Evolutionary conservation across 2,888 invertebrate species (phyloP).

Genomic region (Sceliomorpha sp.): DNA sequence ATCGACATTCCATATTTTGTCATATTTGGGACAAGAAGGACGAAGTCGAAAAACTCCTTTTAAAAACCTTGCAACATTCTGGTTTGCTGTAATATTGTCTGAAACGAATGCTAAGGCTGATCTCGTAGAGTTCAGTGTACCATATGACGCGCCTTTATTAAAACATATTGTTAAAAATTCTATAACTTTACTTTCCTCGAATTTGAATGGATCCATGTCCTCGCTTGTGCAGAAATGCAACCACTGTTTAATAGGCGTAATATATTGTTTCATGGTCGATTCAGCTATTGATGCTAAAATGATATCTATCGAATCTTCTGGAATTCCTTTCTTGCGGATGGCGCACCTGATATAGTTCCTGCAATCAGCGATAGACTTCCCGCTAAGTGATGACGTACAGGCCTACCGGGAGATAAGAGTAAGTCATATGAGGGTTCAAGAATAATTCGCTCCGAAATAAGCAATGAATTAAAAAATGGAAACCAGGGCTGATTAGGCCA

Average conservation of each 20-base stretch:
- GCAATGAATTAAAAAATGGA: constrained; percentile 1
- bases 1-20: constrained; percentile 38
- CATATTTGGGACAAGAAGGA: constrained; percentile 38
- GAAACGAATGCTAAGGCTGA: constrained; percentile 61
- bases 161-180: constrained; percentile 36
- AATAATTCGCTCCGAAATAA: no score
- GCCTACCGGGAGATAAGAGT: constrained; percentile 18
- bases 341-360: constrained; percentile 17
- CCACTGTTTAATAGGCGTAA: constrained; percentile 57
- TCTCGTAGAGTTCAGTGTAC: constrained; percentile 59
- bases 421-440: no score
- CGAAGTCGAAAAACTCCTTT: constrained; percentile 45
- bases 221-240: constrained; percentile 50
- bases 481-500: no score
- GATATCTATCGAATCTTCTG: constrained; percentile 41
- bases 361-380: constrained; percentile 12
- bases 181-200: constrained; percentile 28
- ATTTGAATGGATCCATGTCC: constrained; percentile 16
- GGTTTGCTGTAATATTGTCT: constrained; percentile 40
- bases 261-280: constrained; percentile 60
- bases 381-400: constrained; percentile 9
- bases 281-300: constrained; percentile 56
- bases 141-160: constrained; percentile 47
- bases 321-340: constrained; percentile 29
- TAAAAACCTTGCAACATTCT: constrained; percentile 55